phyloP scores from a whole-genome alignment of 2,888 invertebrate genomes.

The Phengaris arion region DNA sequence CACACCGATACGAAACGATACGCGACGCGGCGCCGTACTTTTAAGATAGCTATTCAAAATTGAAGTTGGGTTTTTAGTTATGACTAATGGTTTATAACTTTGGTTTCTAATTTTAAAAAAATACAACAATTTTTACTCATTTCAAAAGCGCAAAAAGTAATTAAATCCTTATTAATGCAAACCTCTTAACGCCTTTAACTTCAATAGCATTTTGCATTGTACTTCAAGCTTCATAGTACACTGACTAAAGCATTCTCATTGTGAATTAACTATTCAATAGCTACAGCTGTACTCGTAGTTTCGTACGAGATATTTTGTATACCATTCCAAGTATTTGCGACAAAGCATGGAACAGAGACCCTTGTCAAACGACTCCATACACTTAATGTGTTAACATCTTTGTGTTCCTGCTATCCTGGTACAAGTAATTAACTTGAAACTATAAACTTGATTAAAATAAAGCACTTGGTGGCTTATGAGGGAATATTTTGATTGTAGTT shows the following conservation, averaged over 20 bases:
- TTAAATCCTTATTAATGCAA: not conserved
- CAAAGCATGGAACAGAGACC: not conserved
- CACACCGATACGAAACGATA: too few species aligned
- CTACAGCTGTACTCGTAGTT: conserved; percentile 15
- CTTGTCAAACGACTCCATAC: conserved; percentile 25
- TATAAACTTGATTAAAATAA: not conserved
- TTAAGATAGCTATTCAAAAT: too few species aligned
- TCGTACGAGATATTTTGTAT: not conserved
- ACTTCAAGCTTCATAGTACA: not conserved
- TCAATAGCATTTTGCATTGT: not conserved
- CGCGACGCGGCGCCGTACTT: too few species aligned
- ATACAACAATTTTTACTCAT: not conserved
- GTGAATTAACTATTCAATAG: conserved; percentile 5
- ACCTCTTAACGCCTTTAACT: not conserved
- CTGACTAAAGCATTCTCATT: not conserved
- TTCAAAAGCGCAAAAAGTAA: not conserved
- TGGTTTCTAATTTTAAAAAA: too few species aligned
- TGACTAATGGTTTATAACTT: too few species aligned
- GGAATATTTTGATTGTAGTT: too few species aligned
- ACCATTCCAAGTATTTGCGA: conserved; percentile 2
- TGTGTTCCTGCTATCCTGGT: not conserved
- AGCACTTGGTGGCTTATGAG: not conserved
- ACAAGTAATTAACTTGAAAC: conserved; percentile 8
- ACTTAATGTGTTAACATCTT: conserved; percentile 24
- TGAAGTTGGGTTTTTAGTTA: too few species aligned